A percentile compares a stretch with the other conserved stretches of the same genome.
Evolutionary conservation across 2,888 invertebrate species (phyloP).

Genomic region (Sarcophaga carnaria): DNA sequence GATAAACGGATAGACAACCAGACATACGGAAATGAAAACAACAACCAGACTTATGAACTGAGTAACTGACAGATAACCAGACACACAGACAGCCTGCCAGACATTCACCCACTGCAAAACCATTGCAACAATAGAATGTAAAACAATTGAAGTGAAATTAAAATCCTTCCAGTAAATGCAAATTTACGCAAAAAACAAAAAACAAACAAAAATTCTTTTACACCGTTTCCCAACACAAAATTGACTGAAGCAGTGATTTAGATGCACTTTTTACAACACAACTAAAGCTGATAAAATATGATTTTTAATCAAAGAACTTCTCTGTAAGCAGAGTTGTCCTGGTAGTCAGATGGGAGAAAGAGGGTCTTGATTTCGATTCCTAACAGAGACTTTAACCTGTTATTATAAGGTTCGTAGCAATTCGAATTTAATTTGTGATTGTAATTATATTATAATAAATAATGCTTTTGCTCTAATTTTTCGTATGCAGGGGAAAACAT

Average conservation of each 20-base stretch:
- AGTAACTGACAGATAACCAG: slow-evolving; percentile 33
- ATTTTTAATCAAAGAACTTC: too few relatives aligned
- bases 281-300: too few relatives aligned
- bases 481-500: too few relatives aligned
- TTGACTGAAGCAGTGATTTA: background rate
- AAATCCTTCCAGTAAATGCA: slow-evolving; percentile 45
- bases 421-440: too few relatives aligned
- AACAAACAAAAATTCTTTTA: slow-evolving; percentile 8
- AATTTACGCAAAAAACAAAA: slow-evolving; percentile 16
- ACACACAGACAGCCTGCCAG: background rate
- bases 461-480: too few relatives aligned
- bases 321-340: too few relatives aligned
- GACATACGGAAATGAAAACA: slow-evolving; percentile 44
- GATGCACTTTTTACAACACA: too few relatives aligned
- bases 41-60: slow-evolving; percentile 44
- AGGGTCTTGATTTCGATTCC: too few relatives aligned
- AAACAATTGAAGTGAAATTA: slow-evolving; percentile 47
- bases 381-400: too few relatives aligned
- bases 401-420: too few relatives aligned
- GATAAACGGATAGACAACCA: slow-evolving; percentile 35
- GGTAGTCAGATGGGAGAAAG: too few relatives aligned
- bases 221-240: slow-evolving; percentile 28
- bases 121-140: slow-evolving; percentile 44
- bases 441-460: too few relatives aligned
- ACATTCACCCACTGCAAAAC: slow-evolving; percentile 3